These are phyloP conservation scores for Omphaloscelis lunosa DNA, from an alignment of 2,888 invertebrate genomes.

Conservation along the genomic window DNA sequence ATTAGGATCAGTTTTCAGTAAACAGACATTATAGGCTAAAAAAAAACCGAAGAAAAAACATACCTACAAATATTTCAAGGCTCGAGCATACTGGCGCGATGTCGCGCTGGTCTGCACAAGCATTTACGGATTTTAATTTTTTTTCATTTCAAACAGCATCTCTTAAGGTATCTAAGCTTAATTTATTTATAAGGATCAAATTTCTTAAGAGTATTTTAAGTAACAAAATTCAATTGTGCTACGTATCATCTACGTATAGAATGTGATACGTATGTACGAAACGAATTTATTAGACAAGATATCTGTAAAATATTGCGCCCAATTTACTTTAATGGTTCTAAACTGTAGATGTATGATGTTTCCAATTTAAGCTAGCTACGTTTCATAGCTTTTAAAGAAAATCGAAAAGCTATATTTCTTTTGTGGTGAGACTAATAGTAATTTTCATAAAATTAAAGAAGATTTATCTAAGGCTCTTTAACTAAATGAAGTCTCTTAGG, in stretches of 20 bases:
- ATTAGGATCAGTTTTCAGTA: slow-evolving; percentile 4
- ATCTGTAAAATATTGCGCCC: slow-evolving; percentile 33
- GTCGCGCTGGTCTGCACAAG: no score
- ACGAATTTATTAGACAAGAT: slow-evolving; percentile 57
- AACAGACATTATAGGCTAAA: no score
- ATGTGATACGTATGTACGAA: no score
- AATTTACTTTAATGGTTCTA: slow-evolving; percentile 45
- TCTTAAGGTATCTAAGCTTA: neutral
- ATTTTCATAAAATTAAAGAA: neutral
- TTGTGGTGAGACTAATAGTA: neutral
- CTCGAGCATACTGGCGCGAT: no score
- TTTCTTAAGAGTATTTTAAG: slow-evolving; percentile 10
- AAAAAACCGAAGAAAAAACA: no score
- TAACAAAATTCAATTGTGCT: slow-evolving; percentile 20
- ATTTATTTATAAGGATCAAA: neutral
- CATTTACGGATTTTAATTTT: no score
- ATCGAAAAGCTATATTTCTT: slow-evolving; percentile 17
- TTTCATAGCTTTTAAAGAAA: neutral
- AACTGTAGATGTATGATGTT: slow-evolving; percentile 27
- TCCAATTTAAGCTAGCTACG: neutral
- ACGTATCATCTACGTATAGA: no score
- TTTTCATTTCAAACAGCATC: neutral
- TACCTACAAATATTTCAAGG: no score
- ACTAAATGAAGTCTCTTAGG: neutral
- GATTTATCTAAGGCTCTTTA: slow-evolving; percentile 13